Percentiles rank a stretch among this genome's conserved stretches.
Evolutionary conservation across 2,797 vertebrate species (phyloP).

Genomic region (Pangasius mekongensis): DNA sequence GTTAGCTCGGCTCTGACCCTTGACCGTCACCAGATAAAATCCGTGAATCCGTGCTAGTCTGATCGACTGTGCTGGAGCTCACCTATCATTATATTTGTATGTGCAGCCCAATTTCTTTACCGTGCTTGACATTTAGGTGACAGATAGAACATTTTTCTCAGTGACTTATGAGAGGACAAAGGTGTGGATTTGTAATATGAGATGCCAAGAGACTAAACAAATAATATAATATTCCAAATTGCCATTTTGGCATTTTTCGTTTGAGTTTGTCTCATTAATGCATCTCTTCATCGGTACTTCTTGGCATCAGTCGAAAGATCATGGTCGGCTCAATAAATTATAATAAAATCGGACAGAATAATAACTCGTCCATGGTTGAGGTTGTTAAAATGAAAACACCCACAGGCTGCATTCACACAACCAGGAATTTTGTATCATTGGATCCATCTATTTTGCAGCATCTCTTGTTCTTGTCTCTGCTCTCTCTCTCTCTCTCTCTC

Average conservation of each 20-base stretch:
- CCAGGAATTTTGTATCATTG: neutral
- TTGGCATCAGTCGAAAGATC: slow-evolving; percentile 6
- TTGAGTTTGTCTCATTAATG: neutral
- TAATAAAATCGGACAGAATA: slow-evolving; percentile 11
- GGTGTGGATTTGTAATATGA: slow-evolving; percentile 4
- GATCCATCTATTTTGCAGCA: neutral
- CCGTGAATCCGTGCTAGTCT: neutral
- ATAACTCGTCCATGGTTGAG: neutral
- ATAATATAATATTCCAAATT: neutral
- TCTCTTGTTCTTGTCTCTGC: neutral
- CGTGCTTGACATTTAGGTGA: neutral
- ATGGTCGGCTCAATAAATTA: slow-evolving; percentile 1
- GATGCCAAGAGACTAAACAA: neutral
- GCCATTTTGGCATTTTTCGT: neutral
- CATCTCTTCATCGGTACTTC: neutral
- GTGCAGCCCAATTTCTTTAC: neutral
- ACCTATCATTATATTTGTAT: neutral
- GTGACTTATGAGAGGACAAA: too few species aligned
- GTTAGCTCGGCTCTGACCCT: slow-evolving; percentile 8
- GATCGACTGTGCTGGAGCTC: neutral
- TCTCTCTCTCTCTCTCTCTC: neutral
- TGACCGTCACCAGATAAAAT: slow-evolving; percentile 4
- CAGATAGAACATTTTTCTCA: neutral
- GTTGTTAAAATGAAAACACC: neutral
- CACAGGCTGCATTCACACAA: neutral